Base-by-base conservation (phyloP, 2,888 invertebrate species). In the Catocala fraxini region DNA sequence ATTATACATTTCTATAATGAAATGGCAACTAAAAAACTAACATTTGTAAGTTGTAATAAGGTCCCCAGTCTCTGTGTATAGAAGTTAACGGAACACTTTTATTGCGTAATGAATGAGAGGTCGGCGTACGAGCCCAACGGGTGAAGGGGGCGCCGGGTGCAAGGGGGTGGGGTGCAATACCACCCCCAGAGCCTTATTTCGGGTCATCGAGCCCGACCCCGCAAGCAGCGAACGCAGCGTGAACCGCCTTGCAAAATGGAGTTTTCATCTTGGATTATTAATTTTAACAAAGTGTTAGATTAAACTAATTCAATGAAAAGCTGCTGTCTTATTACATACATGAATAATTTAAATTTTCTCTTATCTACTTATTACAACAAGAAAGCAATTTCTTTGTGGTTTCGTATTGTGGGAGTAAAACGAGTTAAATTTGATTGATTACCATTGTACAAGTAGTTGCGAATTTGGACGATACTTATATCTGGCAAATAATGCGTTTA, bases 21-120 rank as follows among this genome's bases (percentile, higher is more conserved):
- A 49, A 53, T 48, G 15, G 5, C 9, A 33, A 41, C 33, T 39
- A 54, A 62, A 64, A 70, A 72, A 63, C 62, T 52, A 42, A 56
- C 51, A 58, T 63, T 66, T 53, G 52, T 62, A 46, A 70, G 52
- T 66, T 62, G 56, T 67, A 72, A 69, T 70, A 71, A 68, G 68
- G 66, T 75, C 64, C 65, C 52, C 43, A 58, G 67, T 73, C 67
- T 75, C 73, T 80, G 75, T 81, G 80, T 80, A 80, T 83, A 81
- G 79, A 83, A 81, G 85, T 84, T 83, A 87, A 84, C 81, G 83
- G 87, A 85, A 91, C 87, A 88, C 89, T 92, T 92, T 93, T 93
- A 93, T 93, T 93, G 93, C 93, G 92, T 93, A 93, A 93, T 93
- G 92, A 93, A 91, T 89, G 92, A 89, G 90, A 91, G 93, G 91